Evolutionary conservation across 2,113 vertebrate species (phyloP), one percentile per base, ranked within the genome.

Genomic region (Emberiza fucata): DNA sequence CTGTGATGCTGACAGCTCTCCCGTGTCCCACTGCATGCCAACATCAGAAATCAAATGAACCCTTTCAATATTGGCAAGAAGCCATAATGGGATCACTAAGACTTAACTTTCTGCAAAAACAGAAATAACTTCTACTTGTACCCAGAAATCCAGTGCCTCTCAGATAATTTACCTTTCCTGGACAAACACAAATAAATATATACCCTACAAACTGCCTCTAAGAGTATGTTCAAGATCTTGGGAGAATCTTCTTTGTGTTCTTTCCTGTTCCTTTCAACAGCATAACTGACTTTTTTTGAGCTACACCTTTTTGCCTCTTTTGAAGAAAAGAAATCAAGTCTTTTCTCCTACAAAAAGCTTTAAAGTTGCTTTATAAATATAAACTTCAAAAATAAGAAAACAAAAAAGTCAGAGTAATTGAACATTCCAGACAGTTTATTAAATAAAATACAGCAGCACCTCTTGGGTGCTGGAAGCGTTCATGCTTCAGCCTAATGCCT

Each of bases 381-480:
- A 66, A 94, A 70, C 29, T 90, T 83, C 48, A 90, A 53, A 93
- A 90, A 72, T n/a, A 57, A 82, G 37, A 85, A 91, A 86, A 75
- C 9, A 69, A 75, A 92, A 75, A 68, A 72, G 20, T 53, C 72
- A 35, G 76, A 82, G 45, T 45, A 79, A 69, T 20, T 72, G 33
- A 68, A 83, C 39, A 66, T 82, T 93, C 35, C 54, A 86, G 66
- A 69, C 47, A 68, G 51, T 88, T 63, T 80, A 53, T 92, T 63
- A 92, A 92, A 59, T 70, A 90, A 94, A 96, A 64, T 56, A 77
- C 31, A 92, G 82, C 88, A 93, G 69, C 82, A 92, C 80, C 64
- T 95, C 92, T 95, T 66, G 82, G 80, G 86, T 86, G 56, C 92
- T 84, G 94, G 80, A 94, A 97, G 82, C 11, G 10, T 86, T 93